Evolutionary conservation across 2,797 vertebrate genomes (phyloP), one percentile per base, ranked within the genome.

Genomic region (Enteromius thamalakanensis): DNA sequence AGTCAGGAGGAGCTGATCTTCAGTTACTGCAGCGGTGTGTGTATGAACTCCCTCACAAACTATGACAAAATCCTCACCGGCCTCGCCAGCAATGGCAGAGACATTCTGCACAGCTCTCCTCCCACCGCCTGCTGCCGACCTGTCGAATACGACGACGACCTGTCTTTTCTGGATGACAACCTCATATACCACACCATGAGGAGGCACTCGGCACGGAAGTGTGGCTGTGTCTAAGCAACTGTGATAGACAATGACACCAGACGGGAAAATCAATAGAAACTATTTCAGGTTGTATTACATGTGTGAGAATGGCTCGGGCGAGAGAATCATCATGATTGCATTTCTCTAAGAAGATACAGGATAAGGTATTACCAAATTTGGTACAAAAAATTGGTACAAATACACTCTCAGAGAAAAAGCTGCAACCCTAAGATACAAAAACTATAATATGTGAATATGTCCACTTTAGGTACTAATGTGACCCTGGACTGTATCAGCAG

Each of bases 1-100:
- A 98, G 97, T 90, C 95, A 96, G 84, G 97, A 99, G 91, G 97
- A 98, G 86, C 94, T 99, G 72, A 96, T 98, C 85, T 99, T 98
- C 91, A 95, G 94, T 87, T 99, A 98, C 91, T 99, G 97, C 91
- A 97, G 97, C 0, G 97, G 97, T 82, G 96, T 96, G 71, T 99
- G 97, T 76, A 96, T 95, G 23, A 96, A 95, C 81, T 96, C 96
- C 0, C 96, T 97, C 90, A 97, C 96, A 55, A 97, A 95, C 79
- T 99, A 99, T 0, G 97, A 99, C 91, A 97, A 97, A 91, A 99
- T 99, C 92, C 91, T 98, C 55, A 95, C 95, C 92, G 97, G 96
- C 85, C 93, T 99, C 83, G 93, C 94, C 37, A 95, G 92, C 89
- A 95, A 91, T 1, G 15, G 15, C 3, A 81, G 49, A 88, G 96